Evolutionary conservation across 2,888 invertebrate species (phyloP), one percentile per base, ranked within the genome.

Genomic region (Halictus quadricinctus): DNA sequence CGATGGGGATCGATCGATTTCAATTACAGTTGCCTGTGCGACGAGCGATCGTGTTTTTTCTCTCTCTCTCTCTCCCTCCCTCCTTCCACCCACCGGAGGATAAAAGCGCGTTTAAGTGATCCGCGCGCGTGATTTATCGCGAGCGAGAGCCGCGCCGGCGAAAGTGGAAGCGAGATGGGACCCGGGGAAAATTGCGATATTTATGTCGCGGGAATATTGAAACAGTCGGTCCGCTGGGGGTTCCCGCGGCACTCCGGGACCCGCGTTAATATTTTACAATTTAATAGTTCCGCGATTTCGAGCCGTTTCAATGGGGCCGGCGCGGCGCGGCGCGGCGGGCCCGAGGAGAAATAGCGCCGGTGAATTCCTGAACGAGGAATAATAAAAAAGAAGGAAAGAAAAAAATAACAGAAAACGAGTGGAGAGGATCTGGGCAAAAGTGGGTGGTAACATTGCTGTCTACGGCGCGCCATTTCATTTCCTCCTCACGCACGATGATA

Each of bases 231-330:
- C 36, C 10, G 25, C 46, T 41, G 41, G 25, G 29, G 12, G 41
- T 13, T 48, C 15, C 15, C 21, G 21, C 12, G 4, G 54, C 60
- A 60, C 60, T 60, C 25, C 25, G 74, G n/a, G 25, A 64, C 13
- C 8, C 29, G 41, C 36, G 58, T 84, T 70, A 54, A 85, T 76
- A 76, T 76, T 86, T 81, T 50, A 86, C 48, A 13, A 69, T 81
- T 79, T 81, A 75, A 78, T 69, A 69, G 73, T 54, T 50, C 25
- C 48, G 25, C 60, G 43, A n/a, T 60, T 75, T n/a, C 18, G 64
- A n/a, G 29, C 3, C 18, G 75, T 50, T 81, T 72, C 25, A 41
- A 72, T 50, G 21, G 43, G 21, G 12, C 10, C n/a, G 2, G 36
- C 36, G 36, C 36, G 36, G 36, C 36, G 36, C 36, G 36, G 36